A percentile compares a stretch with the other conserved stretches of the same genome.
Evolutionary conservation across 2,113 vertebrate genomes (phyloP).

Genomic region (Pachyramphus minor): DNA sequence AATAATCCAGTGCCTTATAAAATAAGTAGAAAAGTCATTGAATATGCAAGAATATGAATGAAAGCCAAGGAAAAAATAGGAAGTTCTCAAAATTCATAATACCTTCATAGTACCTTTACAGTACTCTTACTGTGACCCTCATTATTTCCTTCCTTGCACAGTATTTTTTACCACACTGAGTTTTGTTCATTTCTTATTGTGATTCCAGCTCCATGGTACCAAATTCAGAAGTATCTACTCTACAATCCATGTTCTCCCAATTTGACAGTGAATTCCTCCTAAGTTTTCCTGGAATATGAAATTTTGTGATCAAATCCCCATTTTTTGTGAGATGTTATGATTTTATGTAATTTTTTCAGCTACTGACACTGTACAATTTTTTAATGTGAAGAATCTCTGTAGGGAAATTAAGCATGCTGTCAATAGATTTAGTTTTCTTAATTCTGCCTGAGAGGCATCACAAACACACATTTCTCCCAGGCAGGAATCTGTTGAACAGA

Average conservation of each 20-base stretch:
- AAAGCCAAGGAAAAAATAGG: background rate
- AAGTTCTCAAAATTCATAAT: background rate
- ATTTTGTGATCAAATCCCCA: background rate
- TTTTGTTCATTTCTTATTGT: background rate
- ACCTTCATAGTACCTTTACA: background rate
- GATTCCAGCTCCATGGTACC: background rate
- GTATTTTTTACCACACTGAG: background rate
- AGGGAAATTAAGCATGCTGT: background rate
- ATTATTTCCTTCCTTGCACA: background rate
- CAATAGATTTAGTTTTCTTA: background rate
- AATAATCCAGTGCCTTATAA: background rate
- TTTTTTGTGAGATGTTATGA: background rate
- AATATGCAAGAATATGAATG: background rate
- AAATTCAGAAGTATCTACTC: background rate
- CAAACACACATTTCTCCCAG: background rate
- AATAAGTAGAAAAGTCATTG: background rate
- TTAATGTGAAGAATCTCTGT: background rate
- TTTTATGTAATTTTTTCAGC: background rate
- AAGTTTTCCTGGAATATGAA: background rate
- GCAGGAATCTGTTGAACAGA: background rate
- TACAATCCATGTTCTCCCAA: background rate
- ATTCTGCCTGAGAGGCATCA: background rate
- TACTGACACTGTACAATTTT: background rate
- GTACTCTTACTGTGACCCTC: background rate
- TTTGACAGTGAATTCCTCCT: background rate